A percentile compares a stretch with the other conserved stretches of the same genome.
Evolutionary conservation across 2,113 vertebrate species (phyloP).

Genomic region (Hemiscyllium ocellatum): DNA sequence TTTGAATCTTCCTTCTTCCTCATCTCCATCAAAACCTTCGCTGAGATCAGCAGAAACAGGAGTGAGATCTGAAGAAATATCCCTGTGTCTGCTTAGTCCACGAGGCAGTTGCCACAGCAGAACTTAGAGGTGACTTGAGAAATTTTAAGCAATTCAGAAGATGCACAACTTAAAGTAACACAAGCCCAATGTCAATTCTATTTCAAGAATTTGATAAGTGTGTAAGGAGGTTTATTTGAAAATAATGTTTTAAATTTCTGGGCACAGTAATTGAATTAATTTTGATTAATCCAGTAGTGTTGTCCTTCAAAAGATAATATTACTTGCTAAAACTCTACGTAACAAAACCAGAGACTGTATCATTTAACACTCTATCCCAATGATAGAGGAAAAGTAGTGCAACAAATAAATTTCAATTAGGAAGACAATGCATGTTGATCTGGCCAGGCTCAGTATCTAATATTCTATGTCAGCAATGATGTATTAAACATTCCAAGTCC

Average conservation of each 20-base stretch:
- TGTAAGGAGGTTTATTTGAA: neutral
- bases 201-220: neutral
- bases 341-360: neutral
- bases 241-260: neutral
- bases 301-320: neutral
- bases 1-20: neutral
- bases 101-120: neutral
- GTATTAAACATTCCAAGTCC: neutral
- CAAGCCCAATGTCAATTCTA: too few species aligned
- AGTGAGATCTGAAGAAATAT: neutral
- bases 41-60: neutral
- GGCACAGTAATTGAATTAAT: neutral
- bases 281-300: neutral
- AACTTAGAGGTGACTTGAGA: neutral
- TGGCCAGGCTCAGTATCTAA: neutral
- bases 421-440: neutral
- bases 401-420: neutral
- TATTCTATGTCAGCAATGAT: neutral
- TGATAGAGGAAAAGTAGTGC: neutral
- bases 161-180: neutral
- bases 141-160: neutral
- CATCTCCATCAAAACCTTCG: neutral
- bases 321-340: neutral
- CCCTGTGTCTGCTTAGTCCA: neutral
- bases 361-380: neutral